Percentiles rank a stretch among this genome's conserved stretches.
Evolutionary conservation across 2,888 invertebrate genomes (phyloP).

Genomic region (Gerosis bhagava): DNA sequence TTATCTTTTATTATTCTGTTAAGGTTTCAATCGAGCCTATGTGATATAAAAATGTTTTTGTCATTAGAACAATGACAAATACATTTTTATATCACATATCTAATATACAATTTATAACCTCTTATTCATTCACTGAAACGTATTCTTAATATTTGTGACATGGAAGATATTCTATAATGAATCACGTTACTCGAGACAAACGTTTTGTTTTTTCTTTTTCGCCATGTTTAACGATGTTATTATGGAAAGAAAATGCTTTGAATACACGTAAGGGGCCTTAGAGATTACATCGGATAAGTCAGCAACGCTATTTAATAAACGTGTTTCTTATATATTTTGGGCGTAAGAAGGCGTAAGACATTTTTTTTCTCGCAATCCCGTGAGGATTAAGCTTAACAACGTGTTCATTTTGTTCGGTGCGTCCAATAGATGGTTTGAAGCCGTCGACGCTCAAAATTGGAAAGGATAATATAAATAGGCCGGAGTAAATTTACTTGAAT

Average conservation of each 20-base stretch:
- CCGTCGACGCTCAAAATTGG: constrained; percentile 38
- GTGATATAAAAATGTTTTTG: no score
- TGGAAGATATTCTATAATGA: no score
- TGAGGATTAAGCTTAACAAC: constrained; percentile 43
- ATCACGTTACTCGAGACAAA: constrained; percentile 17
- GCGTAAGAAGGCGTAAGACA: constrained; percentile 34
- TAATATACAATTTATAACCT: no score
- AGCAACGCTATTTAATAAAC: constrained; percentile 33
- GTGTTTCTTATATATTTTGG: constrained; percentile 39
- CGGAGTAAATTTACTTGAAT: constrained; percentile 42
- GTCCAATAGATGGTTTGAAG: constrained; percentile 28
- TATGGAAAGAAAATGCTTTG: constrained; percentile 25
- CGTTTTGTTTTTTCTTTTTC: constrained; percentile 26
- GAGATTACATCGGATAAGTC: constrained; percentile 33
- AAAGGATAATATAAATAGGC: constrained; percentile 45
- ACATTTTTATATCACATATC: no score
- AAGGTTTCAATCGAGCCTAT: no score
- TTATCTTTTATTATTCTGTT: no score
- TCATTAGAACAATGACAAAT: no score
- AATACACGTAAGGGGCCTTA: constrained; percentile 23
- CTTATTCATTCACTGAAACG: no score
- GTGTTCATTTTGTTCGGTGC: constrained; percentile 39
- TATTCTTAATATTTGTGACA: no score
- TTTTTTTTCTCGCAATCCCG: constrained; percentile 40
- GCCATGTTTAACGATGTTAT: constrained; percentile 19